Conservation (phyloP, 2,113 vertebrate species). For the Rhipidura dahli region DNA sequence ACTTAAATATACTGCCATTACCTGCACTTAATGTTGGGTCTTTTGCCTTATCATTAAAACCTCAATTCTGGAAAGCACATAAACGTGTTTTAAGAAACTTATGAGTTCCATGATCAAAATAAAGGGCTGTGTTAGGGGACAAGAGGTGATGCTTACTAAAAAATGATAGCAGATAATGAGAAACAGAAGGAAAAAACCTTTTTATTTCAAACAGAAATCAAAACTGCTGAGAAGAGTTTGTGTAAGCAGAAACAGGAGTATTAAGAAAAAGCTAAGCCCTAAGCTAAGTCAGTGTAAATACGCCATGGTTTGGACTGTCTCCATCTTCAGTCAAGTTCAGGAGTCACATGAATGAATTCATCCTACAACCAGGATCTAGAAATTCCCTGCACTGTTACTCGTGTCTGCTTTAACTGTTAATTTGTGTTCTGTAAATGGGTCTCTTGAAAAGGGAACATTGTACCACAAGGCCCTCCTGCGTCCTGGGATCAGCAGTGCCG, state of each 20-base stretch:
- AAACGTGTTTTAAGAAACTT: background rate
- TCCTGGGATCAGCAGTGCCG: background rate
- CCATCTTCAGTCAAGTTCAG: background rate
- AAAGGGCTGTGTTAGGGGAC: background rate
- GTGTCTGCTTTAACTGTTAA: background rate
- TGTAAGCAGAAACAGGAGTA: background rate
- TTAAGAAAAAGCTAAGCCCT: background rate
- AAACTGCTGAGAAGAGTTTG: background rate
- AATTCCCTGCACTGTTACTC: background rate
- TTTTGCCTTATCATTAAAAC: background rate
- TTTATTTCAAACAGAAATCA: background rate
- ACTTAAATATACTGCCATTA: background rate
- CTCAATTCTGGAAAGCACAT: background rate
- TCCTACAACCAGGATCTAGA: background rate
- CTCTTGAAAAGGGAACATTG: background rate
- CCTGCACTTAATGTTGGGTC: background rate
- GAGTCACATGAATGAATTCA: background rate
- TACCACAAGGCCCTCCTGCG: accelerated
- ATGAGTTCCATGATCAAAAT: background rate
- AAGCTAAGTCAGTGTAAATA: background rate
- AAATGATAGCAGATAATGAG: background rate
- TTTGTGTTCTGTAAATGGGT: background rate
- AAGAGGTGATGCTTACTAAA: background rate
- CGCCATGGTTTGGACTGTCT: background rate
- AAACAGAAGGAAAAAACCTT: background rate